Base-by-base conservation (phyloP, 1,140 invertebrate species). In the Lordiphosa clarofinis region DNA sequence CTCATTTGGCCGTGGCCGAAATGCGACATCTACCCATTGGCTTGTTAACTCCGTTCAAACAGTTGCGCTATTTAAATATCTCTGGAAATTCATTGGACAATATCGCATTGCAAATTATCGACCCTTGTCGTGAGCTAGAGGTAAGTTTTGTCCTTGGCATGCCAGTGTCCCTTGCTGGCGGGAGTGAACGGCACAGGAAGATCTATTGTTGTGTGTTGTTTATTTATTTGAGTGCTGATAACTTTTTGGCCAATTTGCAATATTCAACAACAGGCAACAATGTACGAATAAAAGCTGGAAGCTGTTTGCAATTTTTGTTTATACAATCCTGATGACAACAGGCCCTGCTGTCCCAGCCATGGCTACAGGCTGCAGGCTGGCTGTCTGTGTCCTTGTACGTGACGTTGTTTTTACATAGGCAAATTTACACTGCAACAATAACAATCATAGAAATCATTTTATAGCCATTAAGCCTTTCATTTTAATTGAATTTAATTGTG, bases 41-140 rank as follows among this genome's bases (percentile, higher is more conserved):
- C 3, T 69, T 92, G 7, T 76, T 92, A 31, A 87, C 90, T 3
- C 89, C 90, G 21, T 90, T 91, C 38, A 89, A 90, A 52, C 89
- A 91, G 35, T 72, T 92, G 13, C 89, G 88, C 49, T 90, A 90
- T 74, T 79, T 91, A 53, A 92, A 93, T 82, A 75, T 92, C 33
- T 91, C 92, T n/a, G 89, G 90, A 33, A 91, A 91, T 72, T 89
- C 89, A 54, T 74, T 91, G 48, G 87, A 89, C 56, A 90, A 88
- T 56, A 87, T 86, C 64, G 74, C 86, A 31, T 35, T 89, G 65
- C 76, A 89, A 62, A 78, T 89, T 53, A 87, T 89, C 59, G 86
- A 87, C 74, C 81, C 88, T 7, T 88, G 88, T 54, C 72, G 73
- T 33, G 71, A 87, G 35, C 68, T 89, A 9, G 87, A 89, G 86